Base-by-base conservation (phyloP, 2,888 invertebrate genomes). In the Campoplex capitator region DNA sequence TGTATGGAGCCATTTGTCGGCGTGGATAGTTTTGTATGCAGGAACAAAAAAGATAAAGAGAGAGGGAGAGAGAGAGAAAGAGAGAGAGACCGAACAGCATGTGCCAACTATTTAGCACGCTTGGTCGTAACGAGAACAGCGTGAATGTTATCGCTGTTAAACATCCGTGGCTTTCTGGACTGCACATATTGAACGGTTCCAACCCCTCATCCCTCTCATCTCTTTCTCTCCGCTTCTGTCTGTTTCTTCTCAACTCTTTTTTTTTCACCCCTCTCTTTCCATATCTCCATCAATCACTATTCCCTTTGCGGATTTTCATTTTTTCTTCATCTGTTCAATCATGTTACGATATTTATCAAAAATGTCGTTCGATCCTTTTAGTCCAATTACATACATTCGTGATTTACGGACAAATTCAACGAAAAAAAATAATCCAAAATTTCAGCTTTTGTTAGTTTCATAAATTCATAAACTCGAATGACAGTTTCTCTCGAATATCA, bases 71-170 rank as follows among this genome's bases (percentile, higher is more conserved):
- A 68, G 67, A 51, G 13, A 78, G 68, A 23, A 58, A 42, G 73
- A 35, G 48, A 79, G 58, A 83, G 70, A 71, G 28, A n/a, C 62
- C 65, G 74, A 71, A 84, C 84, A 87, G 85, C 89, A 89, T 89
- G 89, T 89, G 89, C 89, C 89, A 89, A 89, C 88, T 89, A 89
- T 89, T 89, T 89, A 88, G 88, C 88, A 88, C 88, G 89, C 88
- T 89, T 87, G 71, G 87, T 75, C 84, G 87, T 89, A 87, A 88
- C 85, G 87, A 89, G 88, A 88, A 89, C 88, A 89, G 88, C 88
- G 88, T 89, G 87, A 89, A 89, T 89, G 89, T 88, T 89, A 89
- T 89, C 89, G 86, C 86, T 78, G 85, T 79, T 88, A 84, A 86
- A 85, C 88, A 89, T 89, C 89, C 83, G 87, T 88, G 84, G 85